Evolutionary conservation across 2,113 vertebrate species (phyloP).

Genomic region (Falco punctatus): DNA sequence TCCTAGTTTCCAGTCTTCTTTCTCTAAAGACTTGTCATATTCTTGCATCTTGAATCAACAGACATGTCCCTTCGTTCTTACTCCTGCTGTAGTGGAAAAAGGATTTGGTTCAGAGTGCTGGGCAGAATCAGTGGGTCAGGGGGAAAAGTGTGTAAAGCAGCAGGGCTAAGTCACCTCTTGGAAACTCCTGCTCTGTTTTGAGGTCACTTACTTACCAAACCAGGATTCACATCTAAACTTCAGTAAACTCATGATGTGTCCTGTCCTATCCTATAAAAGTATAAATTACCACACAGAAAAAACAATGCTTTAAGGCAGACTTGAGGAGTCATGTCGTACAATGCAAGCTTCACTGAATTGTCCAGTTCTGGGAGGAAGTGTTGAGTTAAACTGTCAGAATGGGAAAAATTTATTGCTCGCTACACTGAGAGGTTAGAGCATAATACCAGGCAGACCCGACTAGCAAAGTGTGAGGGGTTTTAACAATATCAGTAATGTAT

Average conservation of each 20-base stretch:
- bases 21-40: not conserved
- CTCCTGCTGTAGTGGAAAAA: not conserved
- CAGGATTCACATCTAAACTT: not conserved
- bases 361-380: not conserved
- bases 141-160: not conserved
- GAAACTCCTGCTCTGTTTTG: not conserved
- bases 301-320: not conserved
- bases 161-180: not conserved
- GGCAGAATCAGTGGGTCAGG: not conserved
- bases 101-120: not conserved
- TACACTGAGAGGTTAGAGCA: not conserved
- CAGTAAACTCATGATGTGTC: not conserved
- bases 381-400: not conserved
- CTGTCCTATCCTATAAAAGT: not conserved
- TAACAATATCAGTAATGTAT: not conserved
- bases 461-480: not conserved
- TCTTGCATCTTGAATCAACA: not conserved
- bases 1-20: not conserved
- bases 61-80: not conserved
- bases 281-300: not conserved
- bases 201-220: not conserved
- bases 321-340: not conserved
- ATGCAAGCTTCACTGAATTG: not conserved
- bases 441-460: not conserved
- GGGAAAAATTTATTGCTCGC: not conserved